Conservation (phyloP, 2,888 invertebrate genomes). For the Nymphalis polychloros region DNA sequence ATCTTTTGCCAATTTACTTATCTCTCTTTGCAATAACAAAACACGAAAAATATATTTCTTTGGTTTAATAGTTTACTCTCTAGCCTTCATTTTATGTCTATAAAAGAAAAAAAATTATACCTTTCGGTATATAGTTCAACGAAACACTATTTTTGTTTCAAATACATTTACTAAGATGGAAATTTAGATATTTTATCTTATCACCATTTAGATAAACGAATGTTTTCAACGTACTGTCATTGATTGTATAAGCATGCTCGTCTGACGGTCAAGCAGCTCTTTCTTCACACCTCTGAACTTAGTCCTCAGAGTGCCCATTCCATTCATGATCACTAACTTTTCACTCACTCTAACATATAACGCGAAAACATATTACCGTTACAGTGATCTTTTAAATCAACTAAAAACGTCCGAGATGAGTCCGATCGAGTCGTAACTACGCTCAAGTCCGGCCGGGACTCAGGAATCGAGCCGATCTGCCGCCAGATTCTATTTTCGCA, state of each 20-base stretch:
- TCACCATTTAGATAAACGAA: neutral
- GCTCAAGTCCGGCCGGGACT: slow-evolving; percentile 68
- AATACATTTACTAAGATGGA: neutral
- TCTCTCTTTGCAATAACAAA: slow-evolving; percentile 13
- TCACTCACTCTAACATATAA: slow-evolving; percentile 44
- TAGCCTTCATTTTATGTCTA: neutral
- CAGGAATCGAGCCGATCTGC: slow-evolving; percentile 70
- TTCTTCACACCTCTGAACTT: slow-evolving; percentile 90
- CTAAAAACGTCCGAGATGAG: slow-evolving; percentile 27
- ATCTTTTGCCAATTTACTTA: slow-evolving; percentile 6
- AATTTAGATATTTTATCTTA: neutral
- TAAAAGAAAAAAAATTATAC: neutral
- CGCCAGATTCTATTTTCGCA: slow-evolving; percentile 81
- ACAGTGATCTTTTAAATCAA: slow-evolving; percentile 8
- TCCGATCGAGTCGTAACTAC: slow-evolving; percentile 61
- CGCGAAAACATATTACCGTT: slow-evolving; percentile 24
- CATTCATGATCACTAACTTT: slow-evolving; percentile 70
- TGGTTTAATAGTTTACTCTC: neutral
- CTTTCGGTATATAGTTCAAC: neutral
- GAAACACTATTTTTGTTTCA: no score
- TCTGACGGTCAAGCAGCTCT: slow-evolving; percentile 87
- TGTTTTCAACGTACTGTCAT: slow-evolving; percentile 88
- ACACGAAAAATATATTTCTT: neutral
- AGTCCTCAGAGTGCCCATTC: slow-evolving; percentile 82
- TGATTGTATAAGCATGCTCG: slow-evolving; percentile 86